Conservation (phyloP, 35 echinoderm and acorn worm genomes). For the Hemicentrotus pulcherrimus region DNA sequence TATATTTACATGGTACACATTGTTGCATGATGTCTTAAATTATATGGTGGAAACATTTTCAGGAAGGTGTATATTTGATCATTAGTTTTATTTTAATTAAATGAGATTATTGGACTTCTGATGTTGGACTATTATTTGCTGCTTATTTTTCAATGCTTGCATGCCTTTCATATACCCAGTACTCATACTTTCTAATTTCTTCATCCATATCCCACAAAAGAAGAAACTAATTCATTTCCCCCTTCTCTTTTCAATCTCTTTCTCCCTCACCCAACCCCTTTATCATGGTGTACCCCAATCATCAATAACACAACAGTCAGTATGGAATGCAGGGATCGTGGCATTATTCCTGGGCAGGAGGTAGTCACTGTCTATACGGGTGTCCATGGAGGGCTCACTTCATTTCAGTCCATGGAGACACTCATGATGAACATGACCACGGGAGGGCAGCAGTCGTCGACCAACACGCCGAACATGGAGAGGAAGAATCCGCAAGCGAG, state of each 20-base stretch:
- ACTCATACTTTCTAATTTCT: not conserved
- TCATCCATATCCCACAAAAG: not conserved
- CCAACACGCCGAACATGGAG: slow-evolving; percentile 5
- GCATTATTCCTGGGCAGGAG: slow-evolving; percentile 57
- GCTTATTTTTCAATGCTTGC: not conserved
- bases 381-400: slow-evolving; percentile 47
- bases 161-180: not conserved
- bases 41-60: not conserved
- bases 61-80: not conserved
- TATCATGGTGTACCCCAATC: slow-evolving; percentile 31
- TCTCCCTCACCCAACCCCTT: not conserved
- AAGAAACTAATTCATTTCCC: slow-evolving; percentile 33
- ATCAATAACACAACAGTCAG: slow-evolving; percentile 67
- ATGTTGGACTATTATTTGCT: not conserved
- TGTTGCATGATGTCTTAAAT: not conserved
- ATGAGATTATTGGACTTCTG: not conserved
- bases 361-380: not conserved
- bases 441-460: slow-evolving; percentile 38
- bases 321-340: slow-evolving; percentile 70
- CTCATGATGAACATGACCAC: slow-evolving; percentile 80
- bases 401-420: slow-evolving; percentile 74
- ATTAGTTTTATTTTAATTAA: not conserved
- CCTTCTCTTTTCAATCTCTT: slow-evolving; percentile 33
- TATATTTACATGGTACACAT: not conserved
- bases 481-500: not conserved